phyloP scores from a whole-genome alignment of 2,888 invertebrate species.

The Eristalis pertinax region DNA sequence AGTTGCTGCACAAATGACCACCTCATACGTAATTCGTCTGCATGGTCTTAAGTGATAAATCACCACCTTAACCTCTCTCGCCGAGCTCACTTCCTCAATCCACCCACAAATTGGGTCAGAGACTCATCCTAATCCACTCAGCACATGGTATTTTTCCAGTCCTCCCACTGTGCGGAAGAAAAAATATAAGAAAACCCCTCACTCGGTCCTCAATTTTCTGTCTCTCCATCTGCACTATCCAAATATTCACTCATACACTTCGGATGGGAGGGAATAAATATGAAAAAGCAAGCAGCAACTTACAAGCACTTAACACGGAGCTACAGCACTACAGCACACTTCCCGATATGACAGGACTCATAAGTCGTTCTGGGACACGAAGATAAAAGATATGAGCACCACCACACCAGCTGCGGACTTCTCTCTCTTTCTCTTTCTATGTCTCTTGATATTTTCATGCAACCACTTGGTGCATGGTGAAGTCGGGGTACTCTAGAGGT shows the following conservation, averaged over 20 bases:
- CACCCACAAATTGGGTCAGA: neutral
- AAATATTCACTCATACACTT: constrained; percentile 26
- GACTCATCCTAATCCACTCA: neutral
- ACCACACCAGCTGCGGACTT: constrained; percentile 53
- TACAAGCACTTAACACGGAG: constrained; percentile 64
- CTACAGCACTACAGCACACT: constrained; percentile 56
- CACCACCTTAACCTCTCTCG: neutral
- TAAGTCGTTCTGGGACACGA: constrained; percentile 60
- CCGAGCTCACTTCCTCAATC: neutral
- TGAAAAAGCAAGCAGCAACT: constrained; percentile 39
- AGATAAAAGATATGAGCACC: constrained; percentile 21
- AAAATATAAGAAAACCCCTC: neutral
- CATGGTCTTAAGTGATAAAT: neutral
- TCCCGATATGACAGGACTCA: constrained; percentile 66
- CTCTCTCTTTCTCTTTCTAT: constrained; percentile 24
- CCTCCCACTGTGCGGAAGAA: neutral
- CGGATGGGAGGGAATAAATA: neutral
- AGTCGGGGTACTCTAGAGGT: constrained; percentile 31
- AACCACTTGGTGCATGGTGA: constrained; percentile 54
- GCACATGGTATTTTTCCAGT: neutral
- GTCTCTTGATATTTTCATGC: constrained; percentile 54
- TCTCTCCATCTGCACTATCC: constrained; percentile 8
- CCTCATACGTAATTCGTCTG: neutral
- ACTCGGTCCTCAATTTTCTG: neutral
- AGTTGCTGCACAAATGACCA: neutral